phyloP scores from a whole-genome alignment of 2,888 invertebrate genomes.

The Buathra laborator region DNA sequence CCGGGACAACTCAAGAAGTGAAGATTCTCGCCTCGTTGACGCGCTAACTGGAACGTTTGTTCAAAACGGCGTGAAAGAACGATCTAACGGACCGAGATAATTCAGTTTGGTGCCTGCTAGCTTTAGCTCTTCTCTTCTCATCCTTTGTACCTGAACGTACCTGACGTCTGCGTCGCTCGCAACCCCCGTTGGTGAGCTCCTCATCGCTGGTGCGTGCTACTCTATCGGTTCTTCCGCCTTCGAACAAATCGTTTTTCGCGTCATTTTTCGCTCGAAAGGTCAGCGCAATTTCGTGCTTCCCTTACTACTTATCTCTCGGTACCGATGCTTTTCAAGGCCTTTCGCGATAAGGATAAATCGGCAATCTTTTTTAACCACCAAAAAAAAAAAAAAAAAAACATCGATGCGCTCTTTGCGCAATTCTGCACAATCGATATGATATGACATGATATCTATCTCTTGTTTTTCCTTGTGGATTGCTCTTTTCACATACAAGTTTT shows the following conservation, averaged over 20 bases:
- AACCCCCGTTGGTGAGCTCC: not conserved
- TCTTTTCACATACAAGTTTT: too few relatives aligned
- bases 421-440: too few relatives aligned
- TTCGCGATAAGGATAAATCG: not conserved
- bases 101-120: conserved; percentile 70
- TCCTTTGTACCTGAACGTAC: conserved; percentile 1
- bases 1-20: conserved; percentile 37
- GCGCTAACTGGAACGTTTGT: conserved; percentile 70
- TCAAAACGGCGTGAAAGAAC: conserved; percentile 63
- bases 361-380: not conserved
- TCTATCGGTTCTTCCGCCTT: conserved; percentile 22
- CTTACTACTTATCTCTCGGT: not conserved
- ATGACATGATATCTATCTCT: too few relatives aligned
- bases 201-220: conserved; percentile 10
- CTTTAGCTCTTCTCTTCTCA: conserved; percentile 49
- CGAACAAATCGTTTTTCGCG: not conserved
- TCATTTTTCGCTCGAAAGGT: conserved; percentile 30
- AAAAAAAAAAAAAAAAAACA: too few relatives aligned
- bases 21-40: conserved; percentile 67
- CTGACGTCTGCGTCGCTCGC: not conserved
- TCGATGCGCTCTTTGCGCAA: too few relatives aligned
- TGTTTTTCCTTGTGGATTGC: too few relatives aligned
- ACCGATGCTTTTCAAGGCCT: too few relatives aligned
- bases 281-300: conserved; percentile 34
- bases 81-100: conserved; percentile 73